Conservation (phyloP, 2,113 vertebrate genomes). For the Prionailurus bengalensis region DNA sequence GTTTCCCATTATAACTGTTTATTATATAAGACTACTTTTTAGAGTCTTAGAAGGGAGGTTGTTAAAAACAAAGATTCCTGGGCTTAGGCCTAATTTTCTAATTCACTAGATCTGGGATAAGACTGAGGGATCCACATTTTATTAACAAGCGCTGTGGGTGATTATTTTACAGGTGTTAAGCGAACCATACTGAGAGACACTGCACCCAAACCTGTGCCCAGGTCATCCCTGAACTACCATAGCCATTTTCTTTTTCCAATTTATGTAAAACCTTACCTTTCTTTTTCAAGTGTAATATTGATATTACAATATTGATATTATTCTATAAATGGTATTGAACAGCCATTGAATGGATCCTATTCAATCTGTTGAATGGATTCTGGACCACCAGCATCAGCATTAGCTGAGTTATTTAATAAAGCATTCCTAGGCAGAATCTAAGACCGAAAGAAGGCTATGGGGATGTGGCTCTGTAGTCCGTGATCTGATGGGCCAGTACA, state of each 20-base stretch:
- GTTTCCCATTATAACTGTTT: background rate
- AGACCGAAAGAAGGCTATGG: background rate
- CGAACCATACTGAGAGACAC: background rate
- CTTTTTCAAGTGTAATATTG: conserved; percentile 18
- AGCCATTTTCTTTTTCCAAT: background rate
- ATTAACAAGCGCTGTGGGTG: background rate
- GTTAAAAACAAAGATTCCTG: conserved; percentile 1
- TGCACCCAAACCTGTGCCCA: background rate
- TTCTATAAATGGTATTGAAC: background rate
- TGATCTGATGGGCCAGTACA: background rate
- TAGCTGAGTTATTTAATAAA: background rate
- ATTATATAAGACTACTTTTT: background rate
- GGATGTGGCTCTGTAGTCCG: background rate
- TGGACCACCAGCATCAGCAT: background rate
- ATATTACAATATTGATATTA: background rate
- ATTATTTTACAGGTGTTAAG: background rate
- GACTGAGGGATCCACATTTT: background rate
- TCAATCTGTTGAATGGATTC: background rate
- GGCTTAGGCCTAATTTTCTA: background rate
- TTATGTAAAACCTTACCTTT: background rate
- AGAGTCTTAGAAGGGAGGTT: conserved; percentile 10
- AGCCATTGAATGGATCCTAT: no score
- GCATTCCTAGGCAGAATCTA: background rate
- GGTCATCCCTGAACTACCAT: background rate
- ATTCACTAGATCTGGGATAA: conserved; percentile 7